phyloP scores from a whole-genome alignment of 2,888 invertebrate genomes.

The Agonopterix alstromeriana region DNA sequence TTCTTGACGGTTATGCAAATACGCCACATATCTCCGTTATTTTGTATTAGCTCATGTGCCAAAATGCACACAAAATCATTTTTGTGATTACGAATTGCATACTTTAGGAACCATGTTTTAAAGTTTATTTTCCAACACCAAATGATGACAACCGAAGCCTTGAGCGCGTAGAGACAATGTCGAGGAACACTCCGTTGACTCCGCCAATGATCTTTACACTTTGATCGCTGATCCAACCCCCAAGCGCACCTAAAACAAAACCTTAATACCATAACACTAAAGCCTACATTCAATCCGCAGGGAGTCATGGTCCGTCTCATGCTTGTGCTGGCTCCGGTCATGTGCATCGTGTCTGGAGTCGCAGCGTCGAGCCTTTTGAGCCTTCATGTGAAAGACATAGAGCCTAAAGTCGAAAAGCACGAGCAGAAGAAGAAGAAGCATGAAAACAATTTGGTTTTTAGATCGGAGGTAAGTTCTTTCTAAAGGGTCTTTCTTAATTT shows the following conservation, averaged over 20 bases:
- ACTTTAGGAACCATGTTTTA: no score
- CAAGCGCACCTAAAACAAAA: background rate
- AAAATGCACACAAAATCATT: no score
- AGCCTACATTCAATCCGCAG: conserved; percentile 55
- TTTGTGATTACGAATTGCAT: no score
- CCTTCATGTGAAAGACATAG: conserved; percentile 90
- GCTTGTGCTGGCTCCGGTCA: conserved; percentile 97
- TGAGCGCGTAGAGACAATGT: conserved; percentile 59
- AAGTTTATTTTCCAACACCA: background rate
- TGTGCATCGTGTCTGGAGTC: conserved; percentile 98
- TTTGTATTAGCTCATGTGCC: no score
- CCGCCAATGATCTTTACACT: conserved; percentile 76
- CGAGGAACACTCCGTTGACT: conserved; percentile 48
- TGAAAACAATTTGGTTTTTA: conserved; percentile 85
- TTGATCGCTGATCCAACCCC: conserved; percentile 77
- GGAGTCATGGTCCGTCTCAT: conserved; percentile 99
- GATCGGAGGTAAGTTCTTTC: conserved; percentile 80
- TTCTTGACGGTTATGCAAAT: no score
- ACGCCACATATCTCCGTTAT: no score
- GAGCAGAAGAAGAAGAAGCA: conserved; percentile 81
- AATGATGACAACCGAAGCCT: conserved; percentile 58
- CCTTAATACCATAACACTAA: conserved; percentile 10
- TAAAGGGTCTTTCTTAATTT: no score
- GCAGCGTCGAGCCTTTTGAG: conserved; percentile 91
- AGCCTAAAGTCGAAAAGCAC: conserved; percentile 81